Conservation (phyloP, 2,113 vertebrate genomes). For the Eleginops maclovinus region DNA sequence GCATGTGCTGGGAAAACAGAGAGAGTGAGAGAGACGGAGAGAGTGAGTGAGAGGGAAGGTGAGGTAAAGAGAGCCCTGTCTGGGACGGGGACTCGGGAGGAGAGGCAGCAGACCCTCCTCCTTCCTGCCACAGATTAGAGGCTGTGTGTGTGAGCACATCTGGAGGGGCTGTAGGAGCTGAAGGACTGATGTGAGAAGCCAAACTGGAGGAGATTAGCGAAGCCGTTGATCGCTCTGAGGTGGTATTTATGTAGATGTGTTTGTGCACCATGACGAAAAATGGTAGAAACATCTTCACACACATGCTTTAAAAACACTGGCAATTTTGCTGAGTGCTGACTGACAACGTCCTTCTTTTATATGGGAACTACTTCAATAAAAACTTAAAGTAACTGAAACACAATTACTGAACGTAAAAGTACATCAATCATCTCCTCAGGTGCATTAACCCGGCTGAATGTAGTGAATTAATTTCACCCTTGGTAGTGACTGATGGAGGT, state of each 20-base stretch:
- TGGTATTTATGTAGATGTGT: slow-evolving; percentile 7
- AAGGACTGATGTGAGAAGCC: slow-evolving; percentile 55
- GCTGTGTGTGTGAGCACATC: slow-evolving; percentile 72
- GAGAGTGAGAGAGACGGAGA: slow-evolving; percentile 37
- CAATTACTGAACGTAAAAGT: background rate
- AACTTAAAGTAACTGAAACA: background rate
- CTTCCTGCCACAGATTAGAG: slow-evolving; percentile 82
- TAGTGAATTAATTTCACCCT: slow-evolving; percentile 16
- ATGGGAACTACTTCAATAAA: background rate
- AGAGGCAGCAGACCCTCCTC: slow-evolving; percentile 58
- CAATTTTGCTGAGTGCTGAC: no score
- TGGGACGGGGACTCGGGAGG: slow-evolving; percentile 46
- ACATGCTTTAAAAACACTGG: no score
- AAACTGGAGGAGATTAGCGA: slow-evolving; percentile 22
- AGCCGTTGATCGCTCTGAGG: slow-evolving; percentile 18
- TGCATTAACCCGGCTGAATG: slow-evolving; percentile 13
- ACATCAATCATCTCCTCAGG: background rate
- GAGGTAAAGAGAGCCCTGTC: slow-evolving; percentile 60
- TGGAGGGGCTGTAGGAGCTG: slow-evolving; percentile 69
- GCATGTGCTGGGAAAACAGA: slow-evolving; percentile 61
- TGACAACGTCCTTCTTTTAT: background rate
- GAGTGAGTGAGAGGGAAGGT: slow-evolving; percentile 67
- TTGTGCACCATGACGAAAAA: background rate
- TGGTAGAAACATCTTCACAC: background rate
- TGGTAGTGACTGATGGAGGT: slow-evolving; percentile 32